Percentiles rank a stretch among this genome's conserved stretches.
Conservation (phyloP, 2,113 vertebrate species). For the Oryzias curvinotus region DNA sequence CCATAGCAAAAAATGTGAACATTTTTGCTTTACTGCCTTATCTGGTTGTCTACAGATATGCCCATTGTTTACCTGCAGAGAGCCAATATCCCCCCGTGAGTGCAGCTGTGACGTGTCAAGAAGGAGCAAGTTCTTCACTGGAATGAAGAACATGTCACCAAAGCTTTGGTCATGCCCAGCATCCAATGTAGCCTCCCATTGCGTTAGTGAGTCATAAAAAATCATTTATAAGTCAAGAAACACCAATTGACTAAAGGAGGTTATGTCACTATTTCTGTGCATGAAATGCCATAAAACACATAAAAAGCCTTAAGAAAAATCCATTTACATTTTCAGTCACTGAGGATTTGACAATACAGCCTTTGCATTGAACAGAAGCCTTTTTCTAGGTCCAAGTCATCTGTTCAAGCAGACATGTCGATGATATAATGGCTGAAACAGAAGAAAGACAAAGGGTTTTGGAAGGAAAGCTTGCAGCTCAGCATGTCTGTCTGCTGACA, state of each 20-base stretch:
- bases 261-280: constrained; percentile 27
- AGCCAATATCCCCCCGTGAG: too few species aligned
- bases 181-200: too few species aligned
- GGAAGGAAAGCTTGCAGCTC: constrained; percentile 26
- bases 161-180: too few species aligned
- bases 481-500: constrained; percentile 19
- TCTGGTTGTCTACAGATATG: too few species aligned
- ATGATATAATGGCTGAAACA: constrained; percentile 52
- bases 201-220: constrained; percentile 40
- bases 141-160: too few species aligned
- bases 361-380: constrained; percentile 25
- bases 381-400: constrained; percentile 39
- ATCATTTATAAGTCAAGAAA: constrained; percentile 52
- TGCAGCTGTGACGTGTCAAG: too few species aligned
- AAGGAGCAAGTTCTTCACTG: too few species aligned
- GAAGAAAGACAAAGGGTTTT: constrained; percentile 39
- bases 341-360: constrained; percentile 42
- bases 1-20: too few species aligned
- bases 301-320: constrained; percentile 56
- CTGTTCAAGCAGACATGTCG: constrained; percentile 59
- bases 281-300: background rate
- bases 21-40: too few species aligned
- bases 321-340: constrained; percentile 33
- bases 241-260: constrained; percentile 24
- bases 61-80: too few species aligned